Evolutionary conservation across 2,113 vertebrate species (phyloP).

Genomic region (Anthoscopus minutus): DNA sequence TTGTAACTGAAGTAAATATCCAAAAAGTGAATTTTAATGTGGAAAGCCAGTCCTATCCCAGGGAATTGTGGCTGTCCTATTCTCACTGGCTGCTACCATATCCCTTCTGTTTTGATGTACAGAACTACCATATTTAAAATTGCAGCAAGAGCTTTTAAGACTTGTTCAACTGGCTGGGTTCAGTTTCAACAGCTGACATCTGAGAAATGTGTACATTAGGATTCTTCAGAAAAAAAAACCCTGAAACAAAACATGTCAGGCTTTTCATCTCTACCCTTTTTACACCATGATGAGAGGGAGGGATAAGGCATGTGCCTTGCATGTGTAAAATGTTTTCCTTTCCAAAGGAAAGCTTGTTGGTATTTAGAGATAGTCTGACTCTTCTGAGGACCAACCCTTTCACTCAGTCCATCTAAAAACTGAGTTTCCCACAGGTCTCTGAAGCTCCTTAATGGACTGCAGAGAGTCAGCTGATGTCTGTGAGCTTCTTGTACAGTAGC

Average conservation of each 20-base stretch:
- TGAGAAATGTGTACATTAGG: background rate
- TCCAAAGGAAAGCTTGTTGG: background rate
- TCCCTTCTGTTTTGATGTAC: background rate
- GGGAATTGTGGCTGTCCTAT: background rate
- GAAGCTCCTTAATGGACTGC: background rate
- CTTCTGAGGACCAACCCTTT: background rate
- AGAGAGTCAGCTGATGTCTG: background rate
- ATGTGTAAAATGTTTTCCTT: background rate
- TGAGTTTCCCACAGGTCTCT: background rate
- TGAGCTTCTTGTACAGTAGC: background rate
- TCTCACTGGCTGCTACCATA: background rate
- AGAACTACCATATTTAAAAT: background rate
- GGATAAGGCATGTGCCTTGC: background rate
- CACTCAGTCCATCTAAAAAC: background rate
- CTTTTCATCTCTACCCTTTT: slow-evolving; percentile 31
- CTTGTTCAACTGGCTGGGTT: slow-evolving; percentile 22
- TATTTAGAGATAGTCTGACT: background rate
- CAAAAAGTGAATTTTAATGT: background rate
- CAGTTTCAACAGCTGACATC: background rate
- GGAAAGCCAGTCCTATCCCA: background rate
- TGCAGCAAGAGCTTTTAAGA: slow-evolving; percentile 2
- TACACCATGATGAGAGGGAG: background rate
- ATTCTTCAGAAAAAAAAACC: background rate
- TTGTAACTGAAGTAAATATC: background rate
- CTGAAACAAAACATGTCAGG: background rate